Evolutionary conservation across 2,797 vertebrate species (phyloP).

Genomic region (Eulemur coronatus): DNA sequence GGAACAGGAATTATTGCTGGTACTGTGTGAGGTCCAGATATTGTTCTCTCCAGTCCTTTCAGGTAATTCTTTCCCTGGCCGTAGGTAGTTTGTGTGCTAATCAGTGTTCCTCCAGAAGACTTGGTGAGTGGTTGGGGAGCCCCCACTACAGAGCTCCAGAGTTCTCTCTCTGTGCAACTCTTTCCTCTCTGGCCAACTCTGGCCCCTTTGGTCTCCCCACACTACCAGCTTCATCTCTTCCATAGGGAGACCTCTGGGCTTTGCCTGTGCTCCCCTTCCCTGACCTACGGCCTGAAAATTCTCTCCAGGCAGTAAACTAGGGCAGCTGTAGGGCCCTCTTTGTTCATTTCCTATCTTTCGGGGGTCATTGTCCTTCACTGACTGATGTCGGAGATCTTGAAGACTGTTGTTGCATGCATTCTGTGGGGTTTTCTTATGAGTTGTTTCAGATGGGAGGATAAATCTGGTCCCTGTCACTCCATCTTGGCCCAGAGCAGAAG

Average conservation of each 20-base stretch:
- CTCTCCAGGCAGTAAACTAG: not conserved
- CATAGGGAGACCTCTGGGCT: not conserved
- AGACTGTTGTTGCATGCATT: not conserved
- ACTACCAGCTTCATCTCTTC: not conserved
- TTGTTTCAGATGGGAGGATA: not conserved
- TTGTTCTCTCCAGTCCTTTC: not conserved
- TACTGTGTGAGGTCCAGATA: not conserved
- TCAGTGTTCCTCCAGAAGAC: not conserved
- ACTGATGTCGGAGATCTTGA: not conserved
- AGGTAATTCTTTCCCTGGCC: not conserved
- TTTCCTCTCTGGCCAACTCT: not conserved
- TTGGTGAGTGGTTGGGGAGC: not conserved
- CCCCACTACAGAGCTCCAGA: not conserved
- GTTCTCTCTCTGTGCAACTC: not conserved
- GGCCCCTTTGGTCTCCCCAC: not conserved
- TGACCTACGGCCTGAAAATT: not conserved
- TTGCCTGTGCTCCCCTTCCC: not conserved
- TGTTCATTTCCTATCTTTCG: not conserved
- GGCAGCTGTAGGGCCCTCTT: not conserved
- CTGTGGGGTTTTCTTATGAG: not conserved
- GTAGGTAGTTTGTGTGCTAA: not conserved
- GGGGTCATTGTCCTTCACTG: not conserved
- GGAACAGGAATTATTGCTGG: not conserved
- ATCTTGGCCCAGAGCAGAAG: not conserved
- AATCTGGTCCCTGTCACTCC: not conserved